Conservation (phyloP, 2,113 vertebrate species). For the Dissostichus mawsoni region DNA sequence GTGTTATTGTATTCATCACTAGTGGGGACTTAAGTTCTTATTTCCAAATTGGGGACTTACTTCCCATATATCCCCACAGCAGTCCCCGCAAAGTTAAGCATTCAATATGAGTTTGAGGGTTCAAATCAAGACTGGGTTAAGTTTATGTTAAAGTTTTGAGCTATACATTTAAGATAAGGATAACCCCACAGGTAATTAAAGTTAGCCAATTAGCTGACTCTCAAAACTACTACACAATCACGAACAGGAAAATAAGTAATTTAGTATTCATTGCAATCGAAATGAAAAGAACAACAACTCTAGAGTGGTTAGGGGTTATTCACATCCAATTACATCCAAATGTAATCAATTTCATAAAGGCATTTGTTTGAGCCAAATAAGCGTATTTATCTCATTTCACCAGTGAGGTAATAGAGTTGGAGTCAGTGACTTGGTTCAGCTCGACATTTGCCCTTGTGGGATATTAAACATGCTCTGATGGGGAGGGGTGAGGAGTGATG, state of each 20-base stretch:
- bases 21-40: background rate
- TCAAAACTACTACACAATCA: background rate
- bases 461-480: conserved; percentile 58
- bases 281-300: background rate
- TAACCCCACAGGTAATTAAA: conserved; percentile 26
- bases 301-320: background rate
- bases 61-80: background rate
- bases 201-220: conserved; percentile 6
- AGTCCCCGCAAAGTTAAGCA: background rate
- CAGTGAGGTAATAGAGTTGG: conserved; percentile 50
- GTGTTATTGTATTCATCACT: background rate
- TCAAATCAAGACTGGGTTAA: conserved; percentile 4
- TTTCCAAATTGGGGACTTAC: background rate
- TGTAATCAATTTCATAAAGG: background rate
- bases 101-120: conserved; percentile 16
- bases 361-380: conserved; percentile 1
- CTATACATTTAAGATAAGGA: conserved; percentile 25
- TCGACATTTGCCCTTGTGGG: conserved; percentile 51
- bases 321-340: background rate
- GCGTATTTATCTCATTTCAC: conserved; percentile 49
- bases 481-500: conserved; percentile 59
- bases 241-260: background rate
- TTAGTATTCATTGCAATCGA: background rate
- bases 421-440: conserved; percentile 37
- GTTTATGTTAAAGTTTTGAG: conserved; percentile 25